A percentile compares a stretch with the other conserved stretches of the same genome.
phyloP scores from a whole-genome alignment of 2,797 vertebrate species.

The Sciurus carolinensis region DNA sequence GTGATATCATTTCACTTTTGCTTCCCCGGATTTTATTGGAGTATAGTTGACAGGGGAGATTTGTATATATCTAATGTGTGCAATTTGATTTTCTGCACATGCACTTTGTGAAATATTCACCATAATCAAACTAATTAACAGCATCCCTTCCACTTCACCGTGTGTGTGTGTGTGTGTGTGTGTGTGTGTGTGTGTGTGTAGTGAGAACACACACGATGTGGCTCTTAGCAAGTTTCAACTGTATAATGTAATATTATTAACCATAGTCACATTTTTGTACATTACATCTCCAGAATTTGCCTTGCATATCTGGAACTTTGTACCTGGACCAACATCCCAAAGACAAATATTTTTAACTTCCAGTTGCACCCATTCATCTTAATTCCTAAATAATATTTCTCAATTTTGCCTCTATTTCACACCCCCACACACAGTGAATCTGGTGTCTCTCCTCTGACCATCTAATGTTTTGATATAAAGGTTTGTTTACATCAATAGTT shows the following conservation, averaged over 20 bases:
- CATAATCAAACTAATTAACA: background rate
- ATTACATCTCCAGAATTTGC: background rate
- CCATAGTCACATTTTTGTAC: too few relatives aligned
- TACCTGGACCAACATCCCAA: background rate
- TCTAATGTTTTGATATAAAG: background rate
- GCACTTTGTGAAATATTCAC: background rate
- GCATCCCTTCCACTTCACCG: background rate
- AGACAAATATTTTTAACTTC: background rate
- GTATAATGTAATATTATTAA: background rate
- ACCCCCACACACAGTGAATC: background rate
- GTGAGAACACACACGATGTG: too few relatives aligned
- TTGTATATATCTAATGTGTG: too few relatives aligned
- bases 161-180: too few relatives aligned
- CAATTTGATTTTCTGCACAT: too few relatives aligned
- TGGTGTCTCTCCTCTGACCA: background rate
- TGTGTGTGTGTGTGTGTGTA: too few relatives aligned
- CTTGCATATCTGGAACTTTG: background rate
- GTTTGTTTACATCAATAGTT: background rate
- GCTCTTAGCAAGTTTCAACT: background rate
- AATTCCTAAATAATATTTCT: background rate
- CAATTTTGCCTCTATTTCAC: background rate
- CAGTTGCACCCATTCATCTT: background rate
- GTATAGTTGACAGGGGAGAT: background rate
- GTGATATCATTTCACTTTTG: background rate
- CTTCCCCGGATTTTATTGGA: background rate